Percentiles rank a stretch among this genome's conserved stretches.
These are phyloP conservation scores for Ectemnius lituratus DNA, from an alignment of 2,888 invertebrate genomes.

Conservation along the genomic window DNA sequence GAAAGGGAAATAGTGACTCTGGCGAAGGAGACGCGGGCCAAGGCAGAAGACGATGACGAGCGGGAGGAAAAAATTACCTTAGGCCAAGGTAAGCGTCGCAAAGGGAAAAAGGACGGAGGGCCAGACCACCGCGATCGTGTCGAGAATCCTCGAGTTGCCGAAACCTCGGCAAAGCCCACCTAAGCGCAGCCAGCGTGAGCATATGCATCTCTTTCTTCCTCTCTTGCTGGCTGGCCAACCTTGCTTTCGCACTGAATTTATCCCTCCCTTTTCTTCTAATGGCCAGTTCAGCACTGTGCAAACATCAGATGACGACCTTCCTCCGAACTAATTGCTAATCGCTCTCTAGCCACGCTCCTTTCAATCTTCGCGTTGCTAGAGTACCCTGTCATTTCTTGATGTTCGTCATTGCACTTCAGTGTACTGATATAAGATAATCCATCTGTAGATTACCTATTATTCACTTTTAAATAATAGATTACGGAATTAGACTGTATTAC, in stretches of 20 bases:
- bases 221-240: background rate
- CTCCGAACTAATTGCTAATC: constrained; percentile 68
- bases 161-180: constrained; percentile 56
- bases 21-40: too few species aligned
- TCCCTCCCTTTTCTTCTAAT: constrained; percentile 55
- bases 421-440: too few species aligned
- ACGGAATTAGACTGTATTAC: too few species aligned
- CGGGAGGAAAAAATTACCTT: constrained; percentile 57
- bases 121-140: constrained; percentile 64
- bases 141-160: constrained; percentile 55
- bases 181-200: constrained; percentile 44
- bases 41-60: constrained; percentile 19
- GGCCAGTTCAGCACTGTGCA: constrained; percentile 61
- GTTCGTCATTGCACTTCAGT: too few species aligned
- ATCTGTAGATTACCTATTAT: too few species aligned
- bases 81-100: constrained; percentile 36
- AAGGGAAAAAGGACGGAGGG: constrained; percentile 51
- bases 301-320: constrained; percentile 59
- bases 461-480: too few species aligned
- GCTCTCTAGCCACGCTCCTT: constrained; percentile 47
- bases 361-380: too few species aligned
- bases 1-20: constrained; percentile 12
- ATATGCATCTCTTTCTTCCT: constrained; percentile 8
- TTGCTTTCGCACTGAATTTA: background rate
- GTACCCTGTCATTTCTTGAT: too few species aligned